A percentile compares a stretch with the other conserved stretches of the same genome.
Evolutionary conservation across 1,140 invertebrate genomes (phyloP).

Genomic region (Lamellibrachia luymesi): DNA sequence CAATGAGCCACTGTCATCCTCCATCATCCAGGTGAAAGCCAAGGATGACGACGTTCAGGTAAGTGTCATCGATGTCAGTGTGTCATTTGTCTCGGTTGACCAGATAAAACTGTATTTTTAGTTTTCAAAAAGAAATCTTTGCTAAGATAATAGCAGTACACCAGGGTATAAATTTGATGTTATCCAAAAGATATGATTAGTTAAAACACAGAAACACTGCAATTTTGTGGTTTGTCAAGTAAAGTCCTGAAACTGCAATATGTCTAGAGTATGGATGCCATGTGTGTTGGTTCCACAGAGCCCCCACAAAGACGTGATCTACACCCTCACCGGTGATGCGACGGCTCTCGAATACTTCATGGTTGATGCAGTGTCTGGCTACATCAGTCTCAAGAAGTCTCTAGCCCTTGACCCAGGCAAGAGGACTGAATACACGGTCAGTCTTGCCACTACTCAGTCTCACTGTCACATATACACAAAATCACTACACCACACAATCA

Average conservation of each 20-base stretch:
- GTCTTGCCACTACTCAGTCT: constrained; percentile 2
- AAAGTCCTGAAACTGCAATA: neutral
- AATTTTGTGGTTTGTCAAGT: neutral
- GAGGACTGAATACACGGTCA: constrained; percentile 36
- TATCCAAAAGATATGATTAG: neutral
- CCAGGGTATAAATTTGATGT: neutral
- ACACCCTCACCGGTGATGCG: constrained; percentile 27
- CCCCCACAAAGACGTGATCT: constrained; percentile 31
- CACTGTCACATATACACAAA: neutral
- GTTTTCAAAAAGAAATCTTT: no score
- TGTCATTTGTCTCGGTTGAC: neutral
- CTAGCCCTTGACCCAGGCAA: constrained; percentile 28
- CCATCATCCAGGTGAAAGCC: constrained; percentile 19
- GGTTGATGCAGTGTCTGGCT: constrained; percentile 34
- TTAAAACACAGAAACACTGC: constrained; percentile 8
- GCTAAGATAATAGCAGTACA: no score
- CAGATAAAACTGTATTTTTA: no score
- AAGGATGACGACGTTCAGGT: constrained; percentile 21
- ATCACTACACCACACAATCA: neutral
- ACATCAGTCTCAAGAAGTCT: constrained; percentile 32
- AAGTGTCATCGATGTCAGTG: neutral
- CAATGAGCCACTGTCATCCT: constrained; percentile 23
- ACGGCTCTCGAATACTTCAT: constrained; percentile 29
- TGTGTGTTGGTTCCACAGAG: constrained; percentile 26
- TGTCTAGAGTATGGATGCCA: neutral